phyloP scores from a whole-genome alignment of 37 sponge, comb jelly and placozoan genomes.

The Aphrocallistes beatrix region DNA sequence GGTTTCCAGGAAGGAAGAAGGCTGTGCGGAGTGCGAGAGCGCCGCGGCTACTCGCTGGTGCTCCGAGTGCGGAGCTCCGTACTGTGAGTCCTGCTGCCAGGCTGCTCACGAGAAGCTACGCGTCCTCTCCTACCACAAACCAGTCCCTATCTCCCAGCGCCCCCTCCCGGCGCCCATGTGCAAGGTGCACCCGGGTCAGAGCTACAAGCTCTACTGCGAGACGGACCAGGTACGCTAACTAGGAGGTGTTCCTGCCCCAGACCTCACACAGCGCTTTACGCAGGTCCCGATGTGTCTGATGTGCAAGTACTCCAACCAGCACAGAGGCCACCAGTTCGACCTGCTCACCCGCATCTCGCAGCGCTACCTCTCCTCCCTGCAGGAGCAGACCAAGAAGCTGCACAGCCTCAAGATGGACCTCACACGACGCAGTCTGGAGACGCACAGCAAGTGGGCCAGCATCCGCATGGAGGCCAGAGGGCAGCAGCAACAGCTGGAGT shows the following conservation, averaged over 20 bases:
- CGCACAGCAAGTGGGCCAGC: not conserved
- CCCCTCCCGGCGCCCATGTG: constrained; percentile 57
- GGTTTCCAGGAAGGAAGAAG: constrained; percentile 23
- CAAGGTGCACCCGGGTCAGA: constrained; percentile 60
- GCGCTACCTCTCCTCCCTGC: not conserved
- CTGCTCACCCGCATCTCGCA: constrained; percentile 32
- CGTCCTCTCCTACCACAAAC: constrained; percentile 50
- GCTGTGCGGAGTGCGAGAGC: constrained; percentile 65
- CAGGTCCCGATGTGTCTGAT: constrained; percentile 62
- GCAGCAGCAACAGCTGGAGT: constrained; percentile 45
- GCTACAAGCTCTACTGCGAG: constrained; percentile 67
- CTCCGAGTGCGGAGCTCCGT: constrained; percentile 53
- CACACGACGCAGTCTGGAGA: not conserved
- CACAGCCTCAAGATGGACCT: not conserved
- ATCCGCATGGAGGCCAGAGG: constrained; percentile 40
- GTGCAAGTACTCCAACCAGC: constrained; percentile 71
- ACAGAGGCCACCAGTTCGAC: constrained; percentile 58
- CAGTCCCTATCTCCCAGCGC: constrained; percentile 49
- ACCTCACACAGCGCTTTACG: not conserved
- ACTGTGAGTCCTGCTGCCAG: constrained; percentile 45
- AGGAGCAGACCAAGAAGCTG: not conserved
- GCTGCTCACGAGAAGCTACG: constrained; percentile 44
- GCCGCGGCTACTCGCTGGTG: constrained; percentile 40
- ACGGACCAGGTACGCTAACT: constrained; percentile 33
- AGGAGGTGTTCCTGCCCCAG: not conserved